Percentiles rank a stretch among this genome's conserved stretches.
Evolutionary conservation across 2,797 vertebrate species (phyloP).

Genomic region (Ctenochaetus hawaiiensis): DNA sequence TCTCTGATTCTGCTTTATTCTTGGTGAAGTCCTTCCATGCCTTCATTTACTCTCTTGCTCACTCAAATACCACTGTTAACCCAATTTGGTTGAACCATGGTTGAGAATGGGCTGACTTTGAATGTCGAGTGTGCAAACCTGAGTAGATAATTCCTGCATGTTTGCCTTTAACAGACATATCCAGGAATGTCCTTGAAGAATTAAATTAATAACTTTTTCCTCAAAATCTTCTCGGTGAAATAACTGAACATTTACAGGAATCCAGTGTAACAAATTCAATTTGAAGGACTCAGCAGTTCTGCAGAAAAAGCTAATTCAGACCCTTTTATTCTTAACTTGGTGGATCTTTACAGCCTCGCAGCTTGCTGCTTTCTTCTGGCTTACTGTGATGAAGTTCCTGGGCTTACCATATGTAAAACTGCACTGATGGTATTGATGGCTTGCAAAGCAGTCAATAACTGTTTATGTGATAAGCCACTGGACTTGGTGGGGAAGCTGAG

Average conservation of each 20-base stretch:
- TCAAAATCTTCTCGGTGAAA: conserved; percentile 17
- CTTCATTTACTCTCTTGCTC: too few relatives aligned
- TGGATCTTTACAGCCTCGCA: conserved; percentile 25
- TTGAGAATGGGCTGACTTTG: too few relatives aligned
- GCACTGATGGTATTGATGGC: conserved; percentile 74
- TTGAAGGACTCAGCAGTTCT: conserved; percentile 13
- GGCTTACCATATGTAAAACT: conserved; percentile 77
- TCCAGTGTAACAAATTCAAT: conserved; percentile 34
- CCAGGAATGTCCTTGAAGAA: conserved; percentile 12
- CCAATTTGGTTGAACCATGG: too few relatives aligned
- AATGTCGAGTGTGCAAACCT: too few relatives aligned
- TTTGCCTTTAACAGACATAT: conserved; percentile 11
- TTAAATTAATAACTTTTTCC: conserved; percentile 17
- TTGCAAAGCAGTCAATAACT: conserved; percentile 75
- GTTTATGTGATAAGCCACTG: conserved; percentile 79
- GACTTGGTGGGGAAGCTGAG: conserved; percentile 62
- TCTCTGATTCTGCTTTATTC: too few relatives aligned
- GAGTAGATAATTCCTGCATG: too few relatives aligned
- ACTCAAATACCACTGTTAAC: too few relatives aligned
- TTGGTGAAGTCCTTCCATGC: too few relatives aligned
- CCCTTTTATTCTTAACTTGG: conserved; percentile 33
- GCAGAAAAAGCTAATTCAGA: conserved; percentile 28
- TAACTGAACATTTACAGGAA: conserved; percentile 48
- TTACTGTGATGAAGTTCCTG: conserved; percentile 72
- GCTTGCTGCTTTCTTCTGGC: conserved; percentile 50